Evolutionary conservation across 2,113 vertebrate genomes (phyloP), one percentile per base, ranked within the genome.

Genomic region (Alectura lathami): DNA sequence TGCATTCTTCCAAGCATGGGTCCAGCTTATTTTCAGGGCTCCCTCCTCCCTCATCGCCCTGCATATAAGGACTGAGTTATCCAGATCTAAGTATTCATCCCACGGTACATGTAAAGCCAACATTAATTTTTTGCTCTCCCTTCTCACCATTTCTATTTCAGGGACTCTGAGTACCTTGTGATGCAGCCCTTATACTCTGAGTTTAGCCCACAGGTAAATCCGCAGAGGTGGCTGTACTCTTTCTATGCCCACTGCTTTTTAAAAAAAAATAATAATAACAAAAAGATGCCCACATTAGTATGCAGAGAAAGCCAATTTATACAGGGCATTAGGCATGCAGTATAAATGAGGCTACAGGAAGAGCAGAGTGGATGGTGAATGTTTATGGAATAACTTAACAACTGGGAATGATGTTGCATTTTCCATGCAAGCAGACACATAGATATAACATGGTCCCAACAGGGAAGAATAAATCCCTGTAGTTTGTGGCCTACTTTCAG

Each of bases 401-500:
- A 95, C 88, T 88, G 96, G 91, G 96, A 97, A 97, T 96, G 96
- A 97, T 94, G 92, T 86, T 95, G 97, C 89, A 86, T 95, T 97
- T 97, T 97, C 96, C 92, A 96, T 93, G 91, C 85, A 96, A 96
- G 93, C 88, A 95, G 96, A 96, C 93, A 89, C 95, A 94, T 86
- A 97, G 93, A 97, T 96, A 96, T 88, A 96, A 96, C 93, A 60
- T 16, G 45, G 82, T 94, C 96, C 94, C 96, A 95, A 93, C 77
- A 95, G 96, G 67, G 54, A 93, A 91, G 97, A 84, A 86, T 60
- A 96, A 94, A 96, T 97, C 96, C 88, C 93, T 90, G 85, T 87
- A 95, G 89, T 96, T 96, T 96, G 95, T 97, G 96, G 89, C 97
- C 96, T 97, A 98, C 94, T 97, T 97, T 97, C 96, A 89, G 91